Conservation (phyloP, 2,113 vertebrate genomes). For the Clinocottus analis region DNA sequence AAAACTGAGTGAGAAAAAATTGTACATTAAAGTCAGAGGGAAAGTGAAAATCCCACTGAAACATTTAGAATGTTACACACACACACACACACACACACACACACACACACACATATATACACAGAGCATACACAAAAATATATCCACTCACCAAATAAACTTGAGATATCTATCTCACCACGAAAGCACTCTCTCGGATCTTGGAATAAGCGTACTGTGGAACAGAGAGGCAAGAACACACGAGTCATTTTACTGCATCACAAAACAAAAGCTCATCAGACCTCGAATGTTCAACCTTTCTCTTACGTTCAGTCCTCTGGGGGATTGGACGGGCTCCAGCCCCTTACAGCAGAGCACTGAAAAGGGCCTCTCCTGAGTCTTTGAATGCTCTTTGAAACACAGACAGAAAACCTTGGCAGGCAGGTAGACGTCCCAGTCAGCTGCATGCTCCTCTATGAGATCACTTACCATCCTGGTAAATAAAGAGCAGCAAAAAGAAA, state of each 20-base stretch:
- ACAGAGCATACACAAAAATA: neutral
- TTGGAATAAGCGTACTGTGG: constrained; percentile 53
- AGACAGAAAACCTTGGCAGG: constrained; percentile 76
- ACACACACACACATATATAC: neutral
- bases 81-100: neutral
- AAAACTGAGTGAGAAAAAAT: neutral
- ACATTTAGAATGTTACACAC: neutral
- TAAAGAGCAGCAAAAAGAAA: neutral
- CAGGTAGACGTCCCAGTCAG: constrained; percentile 78
- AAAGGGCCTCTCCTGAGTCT: constrained; percentile 73
- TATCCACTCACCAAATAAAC: constrained; percentile 34
- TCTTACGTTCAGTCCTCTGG: constrained; percentile 67
- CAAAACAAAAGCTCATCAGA: neutral
- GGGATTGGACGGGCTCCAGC: constrained; percentile 41
- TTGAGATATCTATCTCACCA: constrained; percentile 46
- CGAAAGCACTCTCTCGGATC: constrained; percentile 65
- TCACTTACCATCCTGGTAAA: constrained; percentile 72
- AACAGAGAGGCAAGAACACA: constrained; percentile 8
- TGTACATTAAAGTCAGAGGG: neutral
- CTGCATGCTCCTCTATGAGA: constrained; percentile 64
- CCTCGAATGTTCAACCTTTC: neutral
- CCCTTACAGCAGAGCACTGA: constrained; percentile 66
- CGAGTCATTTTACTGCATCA: constrained; percentile 5
- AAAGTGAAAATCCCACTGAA: neutral
- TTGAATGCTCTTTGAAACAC: constrained; percentile 75